phyloP scores from a whole-genome alignment of 2,797 vertebrate genomes.

The Sebastolobus alascanus region DNA sequence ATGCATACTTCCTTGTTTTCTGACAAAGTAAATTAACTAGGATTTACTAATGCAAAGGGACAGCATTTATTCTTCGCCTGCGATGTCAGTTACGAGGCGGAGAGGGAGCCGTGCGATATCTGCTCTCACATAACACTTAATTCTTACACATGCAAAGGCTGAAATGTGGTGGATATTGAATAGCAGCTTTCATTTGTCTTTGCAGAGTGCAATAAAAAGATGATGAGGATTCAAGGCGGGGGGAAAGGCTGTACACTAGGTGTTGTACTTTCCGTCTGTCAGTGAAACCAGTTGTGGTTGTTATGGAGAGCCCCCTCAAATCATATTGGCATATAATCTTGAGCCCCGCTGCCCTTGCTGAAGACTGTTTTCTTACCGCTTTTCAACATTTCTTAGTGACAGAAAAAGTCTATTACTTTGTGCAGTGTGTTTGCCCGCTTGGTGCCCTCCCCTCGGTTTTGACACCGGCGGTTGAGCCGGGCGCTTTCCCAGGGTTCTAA shows the following conservation, averaged over 20 bases:
- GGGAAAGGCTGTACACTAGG: neutral
- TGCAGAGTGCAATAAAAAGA: neutral
- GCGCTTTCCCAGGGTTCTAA: slow-evolving; percentile 84
- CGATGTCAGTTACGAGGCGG: slow-evolving; percentile 28
- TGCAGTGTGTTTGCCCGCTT: slow-evolving; percentile 67
- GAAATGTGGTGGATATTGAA: slow-evolving; percentile 17
- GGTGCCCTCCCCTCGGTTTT: slow-evolving; percentile 77
- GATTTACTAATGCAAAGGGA: slow-evolving; percentile 77
- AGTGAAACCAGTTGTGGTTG: slow-evolving; percentile 50
- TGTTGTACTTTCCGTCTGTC: slow-evolving; percentile 34
- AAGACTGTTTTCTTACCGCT: slow-evolving; percentile 75
- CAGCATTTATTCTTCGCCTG: slow-evolving; percentile 66
- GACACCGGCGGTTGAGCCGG: slow-evolving; percentile 76
- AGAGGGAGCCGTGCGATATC: slow-evolving; percentile 38
- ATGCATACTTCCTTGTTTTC: slow-evolving; percentile 80
- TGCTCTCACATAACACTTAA: slow-evolving; percentile 22
- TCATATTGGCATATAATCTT: slow-evolving; percentile 78
- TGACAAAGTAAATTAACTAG: slow-evolving; percentile 83
- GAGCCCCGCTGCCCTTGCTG: slow-evolving; percentile 81
- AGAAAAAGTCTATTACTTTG: slow-evolving; percentile 69
- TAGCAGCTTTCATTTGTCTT: slow-evolving; percentile 28
- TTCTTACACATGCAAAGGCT: slow-evolving; percentile 19
- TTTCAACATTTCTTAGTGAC: slow-evolving; percentile 60
- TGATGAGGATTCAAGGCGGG: neutral
- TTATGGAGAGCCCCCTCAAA: slow-evolving; percentile 55